phyloP scores from a whole-genome alignment of 2,888 invertebrate genomes.

The Embidobia sp. region DNA sequence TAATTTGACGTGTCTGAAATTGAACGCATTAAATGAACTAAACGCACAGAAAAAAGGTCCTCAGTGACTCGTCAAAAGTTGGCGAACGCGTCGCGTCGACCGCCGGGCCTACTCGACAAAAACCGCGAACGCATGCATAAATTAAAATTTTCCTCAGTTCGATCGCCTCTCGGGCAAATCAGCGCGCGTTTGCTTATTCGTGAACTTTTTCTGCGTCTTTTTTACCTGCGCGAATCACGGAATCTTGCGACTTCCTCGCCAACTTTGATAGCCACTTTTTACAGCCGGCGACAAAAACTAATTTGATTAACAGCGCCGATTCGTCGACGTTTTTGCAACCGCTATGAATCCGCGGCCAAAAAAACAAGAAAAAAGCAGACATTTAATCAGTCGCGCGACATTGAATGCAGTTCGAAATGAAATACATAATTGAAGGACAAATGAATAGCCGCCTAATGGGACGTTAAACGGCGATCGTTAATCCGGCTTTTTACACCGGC shows the following conservation, averaged over 20 bases:
- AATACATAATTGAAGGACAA: no score
- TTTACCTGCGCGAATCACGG: no score
- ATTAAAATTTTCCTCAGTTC: conserved; percentile 21
- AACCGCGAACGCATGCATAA: conserved; percentile 1
- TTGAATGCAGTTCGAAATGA: no score
- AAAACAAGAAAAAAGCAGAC: background rate
- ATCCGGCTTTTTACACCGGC: no score
- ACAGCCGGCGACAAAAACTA: background rate
- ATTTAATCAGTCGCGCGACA: no score
- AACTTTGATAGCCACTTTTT: conserved; percentile 1
- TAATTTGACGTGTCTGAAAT: conserved; percentile 83
- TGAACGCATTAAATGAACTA: no score
- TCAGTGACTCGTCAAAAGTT: no score
- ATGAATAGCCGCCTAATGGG: no score
- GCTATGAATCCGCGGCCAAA: background rate
- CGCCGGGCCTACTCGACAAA: background rate
- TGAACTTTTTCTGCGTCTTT: background rate
- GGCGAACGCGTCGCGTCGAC: no score
- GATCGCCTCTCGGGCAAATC: background rate
- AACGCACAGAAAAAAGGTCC: no score
- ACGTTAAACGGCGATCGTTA: no score
- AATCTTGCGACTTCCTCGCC: conserved; percentile 12
- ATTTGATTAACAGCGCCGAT: conserved; percentile 17
- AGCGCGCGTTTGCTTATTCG: background rate
- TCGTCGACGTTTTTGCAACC: conserved; percentile 2